Conservation (phyloP, 2,888 invertebrate genomes). For the Thera obeliscata region DNA sequence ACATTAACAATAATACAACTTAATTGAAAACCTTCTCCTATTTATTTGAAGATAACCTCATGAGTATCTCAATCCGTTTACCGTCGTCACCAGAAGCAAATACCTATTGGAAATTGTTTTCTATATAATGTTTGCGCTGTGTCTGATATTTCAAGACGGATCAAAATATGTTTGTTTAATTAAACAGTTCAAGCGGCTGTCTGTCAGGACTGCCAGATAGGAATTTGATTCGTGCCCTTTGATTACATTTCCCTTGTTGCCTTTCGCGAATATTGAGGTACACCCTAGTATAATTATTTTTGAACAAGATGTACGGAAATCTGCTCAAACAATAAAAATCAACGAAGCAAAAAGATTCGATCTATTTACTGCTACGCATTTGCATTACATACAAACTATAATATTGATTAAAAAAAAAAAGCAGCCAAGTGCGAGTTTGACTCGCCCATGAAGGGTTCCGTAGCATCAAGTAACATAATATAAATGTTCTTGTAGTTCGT, state of each 20-base stretch:
- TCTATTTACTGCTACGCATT: not conserved
- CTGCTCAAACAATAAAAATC: not conserved
- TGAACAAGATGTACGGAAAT: not conserved
- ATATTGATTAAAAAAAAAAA: too few relatives aligned
- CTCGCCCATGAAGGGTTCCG: too few relatives aligned
- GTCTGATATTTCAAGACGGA: constrained; percentile 28
- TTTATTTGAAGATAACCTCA: not conserved
- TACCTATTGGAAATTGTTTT: constrained; percentile 26
- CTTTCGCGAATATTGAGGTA: constrained; percentile 44
- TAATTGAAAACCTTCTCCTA: too few relatives aligned
- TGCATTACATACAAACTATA: too few relatives aligned
- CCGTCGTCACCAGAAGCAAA: constrained; percentile 8
- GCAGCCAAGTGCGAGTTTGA: too few relatives aligned
- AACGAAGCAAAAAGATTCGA: not conserved
- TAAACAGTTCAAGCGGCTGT: constrained; percentile 64
- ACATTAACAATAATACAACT: too few relatives aligned
- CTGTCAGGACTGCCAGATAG: constrained; percentile 65
- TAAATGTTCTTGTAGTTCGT: too few relatives aligned
- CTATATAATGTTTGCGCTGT: constrained; percentile 24
- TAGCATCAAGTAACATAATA: too few relatives aligned
- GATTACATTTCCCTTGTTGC: constrained; percentile 66
- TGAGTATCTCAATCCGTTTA: not conserved
- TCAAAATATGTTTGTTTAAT: constrained; percentile 52
- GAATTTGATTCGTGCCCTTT: constrained; percentile 60
- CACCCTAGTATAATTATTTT: constrained; percentile 33